Base-by-base conservation (phyloP, 1,140 invertebrate species). In the Panagrolaimus sp. region DNA sequence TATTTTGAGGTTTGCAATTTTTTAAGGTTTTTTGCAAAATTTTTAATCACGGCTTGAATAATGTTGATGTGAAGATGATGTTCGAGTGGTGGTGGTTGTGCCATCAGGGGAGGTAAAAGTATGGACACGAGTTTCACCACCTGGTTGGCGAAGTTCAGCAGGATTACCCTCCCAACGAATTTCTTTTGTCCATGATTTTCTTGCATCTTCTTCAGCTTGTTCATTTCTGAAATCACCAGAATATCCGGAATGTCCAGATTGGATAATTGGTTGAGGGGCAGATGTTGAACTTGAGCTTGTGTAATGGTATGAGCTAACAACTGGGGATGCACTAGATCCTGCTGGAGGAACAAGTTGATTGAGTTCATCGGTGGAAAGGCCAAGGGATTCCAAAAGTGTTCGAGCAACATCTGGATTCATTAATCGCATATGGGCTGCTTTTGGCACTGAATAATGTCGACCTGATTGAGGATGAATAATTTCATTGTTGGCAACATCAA, bases 361-460 rank as follows among this genome's bases (percentile, higher is more conserved):
- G 63, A 79, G 44, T 24, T 78, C 78, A 21, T 78, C 77, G 14
- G 72, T 43, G 9, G 63, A 45, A 10, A 79, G 63, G 48, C 76
- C 73, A 38, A 82, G 66, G 1, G 73, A 70, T n/a, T 83, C 73
- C 63, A 79, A 63, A 7, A 82, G 38, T 10, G 70, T 17, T 24
- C 76, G 71, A 12, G 71, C 78, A n/a, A 78, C 65, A 17, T 79
- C 74, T 43, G 70, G 62, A 32, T 74, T 69, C 32, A 82, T 64
- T n/a, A 83, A 47, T 10, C 76, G 76, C 80, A 82, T 82, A 69
- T 83, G 79, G n/a, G 82, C 73, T 10, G 82, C 82, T 43, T 74
- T 68, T 21, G 75, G 71, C 14, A 82, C 48, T 2, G 81, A 76
- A 63, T 81, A 83, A 21, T 79, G 71, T 6, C 80, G 65, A 0